Evolutionary conservation across 2,888 invertebrate species (phyloP), one percentile per base, ranked within the genome.

Genomic region (Eretmocerus hayati): DNA sequence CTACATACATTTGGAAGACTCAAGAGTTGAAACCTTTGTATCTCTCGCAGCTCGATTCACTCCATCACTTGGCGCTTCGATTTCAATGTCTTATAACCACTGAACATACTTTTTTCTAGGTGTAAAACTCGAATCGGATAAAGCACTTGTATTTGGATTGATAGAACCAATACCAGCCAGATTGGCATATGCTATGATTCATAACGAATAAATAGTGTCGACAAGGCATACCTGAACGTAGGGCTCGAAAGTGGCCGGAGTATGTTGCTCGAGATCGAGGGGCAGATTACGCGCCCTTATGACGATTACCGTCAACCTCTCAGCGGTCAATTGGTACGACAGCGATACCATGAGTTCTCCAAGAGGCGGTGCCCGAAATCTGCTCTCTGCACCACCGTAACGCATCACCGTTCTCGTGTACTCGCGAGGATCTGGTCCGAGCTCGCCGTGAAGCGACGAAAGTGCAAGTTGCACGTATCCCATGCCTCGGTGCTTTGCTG

Each of bases 401-500:
- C 75, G 75, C 1, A 75, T 71, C 20, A 80, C 63, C 2, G 77
- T 76, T 54, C 78, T 79, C 76, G 81, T 81, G 2, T 81, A 56
- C 11, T 74, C 74, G 1, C 56, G 39, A 1, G 78, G 72, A 53
- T 76, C 77, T 46, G 78, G 75, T n/a, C 74, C 74, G 4, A 82
- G 66, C 57, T 81, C 80, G 5, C 35, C 20, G 5, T 36, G 19
- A 46, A 81, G 64, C 54, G 72, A 73, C 4, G 74, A 72, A 53
- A 84, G 60, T 1, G 79, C 75, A 16, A 83, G 63, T 58, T 79
- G 78, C 4, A 75, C 70, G 46, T 79, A 79, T 6, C 84, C 84
- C 48, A 84, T 77, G 60, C 79, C 80, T 44, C 80, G 80, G 59
- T 84, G 82, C 1, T 80, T 73, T 0, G 77, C 77, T 62, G 79